phyloP scores from a whole-genome alignment of 2,113 vertebrate genomes.

The Pseudopipra pipra region DNA sequence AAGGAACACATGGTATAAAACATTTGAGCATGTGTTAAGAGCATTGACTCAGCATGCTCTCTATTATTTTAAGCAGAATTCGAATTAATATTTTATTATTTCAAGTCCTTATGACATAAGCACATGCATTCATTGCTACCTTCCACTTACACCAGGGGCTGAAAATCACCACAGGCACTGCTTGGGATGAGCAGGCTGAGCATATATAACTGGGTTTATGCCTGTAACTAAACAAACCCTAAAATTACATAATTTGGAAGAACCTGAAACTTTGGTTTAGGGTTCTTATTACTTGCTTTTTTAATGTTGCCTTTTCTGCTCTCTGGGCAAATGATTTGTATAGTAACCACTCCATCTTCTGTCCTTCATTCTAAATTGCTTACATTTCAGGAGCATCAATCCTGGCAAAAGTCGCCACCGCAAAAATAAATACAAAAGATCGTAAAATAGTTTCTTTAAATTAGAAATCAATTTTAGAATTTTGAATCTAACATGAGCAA shows the following conservation, averaged over 20 bases:
- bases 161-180: not conserved
- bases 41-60: not conserved
- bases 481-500: not conserved
- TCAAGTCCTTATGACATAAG: not conserved
- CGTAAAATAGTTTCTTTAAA: not conserved
- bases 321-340: not conserved
- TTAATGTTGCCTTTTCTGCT: not conserved
- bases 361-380: not conserved
- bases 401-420: not conserved
- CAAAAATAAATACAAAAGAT: not conserved
- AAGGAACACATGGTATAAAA: not conserved
- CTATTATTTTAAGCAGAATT: not conserved
- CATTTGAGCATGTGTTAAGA: not conserved
- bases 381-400: not conserved
- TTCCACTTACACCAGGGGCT: not conserved
- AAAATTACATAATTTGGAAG: not conserved
- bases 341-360: not conserved
- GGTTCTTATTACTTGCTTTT: not conserved
- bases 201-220: not conserved
- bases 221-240: not conserved
- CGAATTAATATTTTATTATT: not conserved
- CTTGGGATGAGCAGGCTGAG: not conserved
- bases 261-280: not conserved
- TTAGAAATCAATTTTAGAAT: not conserved
- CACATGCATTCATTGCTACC: not conserved